Conservation (phyloP, 2,888 invertebrate species). For the Shargacucullia verbasci region DNA sequence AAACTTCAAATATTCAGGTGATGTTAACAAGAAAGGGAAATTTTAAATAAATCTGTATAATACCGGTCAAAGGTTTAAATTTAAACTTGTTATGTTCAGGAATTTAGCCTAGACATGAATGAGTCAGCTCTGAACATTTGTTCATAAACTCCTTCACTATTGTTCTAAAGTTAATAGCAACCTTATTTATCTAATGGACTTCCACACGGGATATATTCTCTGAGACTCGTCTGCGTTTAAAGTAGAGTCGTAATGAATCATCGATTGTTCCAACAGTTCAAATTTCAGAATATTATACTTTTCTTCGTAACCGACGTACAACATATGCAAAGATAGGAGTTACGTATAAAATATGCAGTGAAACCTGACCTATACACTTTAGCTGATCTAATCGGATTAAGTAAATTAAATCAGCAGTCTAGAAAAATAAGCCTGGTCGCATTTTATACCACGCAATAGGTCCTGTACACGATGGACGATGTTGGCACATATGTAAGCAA, state of each 20-base stretch:
- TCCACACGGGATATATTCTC: slow-evolving; percentile 24
- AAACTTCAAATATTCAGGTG: too few relatives aligned
- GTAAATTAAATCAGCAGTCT: slow-evolving; percentile 33
- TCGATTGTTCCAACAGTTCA: background rate
- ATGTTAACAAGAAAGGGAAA: too few relatives aligned
- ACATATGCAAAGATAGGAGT: background rate
- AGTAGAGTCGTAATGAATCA: slow-evolving; percentile 15
- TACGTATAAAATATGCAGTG: slow-evolving; percentile 12
- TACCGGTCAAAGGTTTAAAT: background rate
- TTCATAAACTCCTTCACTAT: slow-evolving; percentile 24
- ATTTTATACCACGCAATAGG: too few relatives aligned
- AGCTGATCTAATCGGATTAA: slow-evolving; percentile 29
- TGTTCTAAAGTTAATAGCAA: slow-evolving; percentile 32
- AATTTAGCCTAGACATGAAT: slow-evolving; percentile 24
- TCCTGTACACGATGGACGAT: too few relatives aligned
- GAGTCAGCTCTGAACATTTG: slow-evolving; percentile 28
- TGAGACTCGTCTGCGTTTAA: slow-evolving; percentile 9
- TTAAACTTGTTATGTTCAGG: slow-evolving; percentile 6
- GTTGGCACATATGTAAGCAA: too few relatives aligned
- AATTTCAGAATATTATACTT: background rate
- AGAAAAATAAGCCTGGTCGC: too few relatives aligned
- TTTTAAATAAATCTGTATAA: background rate
- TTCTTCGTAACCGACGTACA: background rate
- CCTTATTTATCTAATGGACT: slow-evolving; percentile 34
- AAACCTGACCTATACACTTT: slow-evolving; percentile 21